phyloP scores from a whole-genome alignment of 2,113 vertebrate species.

The Speoplatyrhinus poulsoni region DNA sequence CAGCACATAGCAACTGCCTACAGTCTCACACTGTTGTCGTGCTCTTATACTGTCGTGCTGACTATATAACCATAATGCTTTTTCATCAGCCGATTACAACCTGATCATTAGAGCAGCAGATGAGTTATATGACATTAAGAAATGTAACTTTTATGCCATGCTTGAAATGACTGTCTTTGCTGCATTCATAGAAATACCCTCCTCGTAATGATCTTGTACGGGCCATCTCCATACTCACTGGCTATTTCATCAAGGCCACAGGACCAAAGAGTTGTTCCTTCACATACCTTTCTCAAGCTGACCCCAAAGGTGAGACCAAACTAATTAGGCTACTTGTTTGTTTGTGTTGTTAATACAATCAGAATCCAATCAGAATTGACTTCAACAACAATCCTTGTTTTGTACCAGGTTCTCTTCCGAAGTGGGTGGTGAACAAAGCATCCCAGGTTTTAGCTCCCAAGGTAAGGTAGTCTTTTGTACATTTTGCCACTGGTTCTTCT shows the following conservation, averaged over 20 bases:
- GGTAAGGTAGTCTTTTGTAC: constrained; percentile 58
- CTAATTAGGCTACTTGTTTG: not conserved
- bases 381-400: not conserved
- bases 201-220: constrained; percentile 74
- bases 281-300: constrained; percentile 81
- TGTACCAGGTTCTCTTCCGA: constrained; percentile 78
- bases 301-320: constrained; percentile 76
- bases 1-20: not conserved
- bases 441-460: constrained; percentile 76
- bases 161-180: constrained; percentile 13
- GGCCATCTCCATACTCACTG: constrained; percentile 78
- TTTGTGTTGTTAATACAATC: not conserved
- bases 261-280: constrained; percentile 79
- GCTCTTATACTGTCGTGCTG: constrained; percentile 3
- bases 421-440: constrained; percentile 81
- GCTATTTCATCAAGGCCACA: constrained; percentile 71
- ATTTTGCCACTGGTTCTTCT: not conserved
- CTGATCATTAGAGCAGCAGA: not conserved
- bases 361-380: not conserved
- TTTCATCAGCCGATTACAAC: not conserved
- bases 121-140: too few relatives aligned
- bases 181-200: constrained; percentile 70
- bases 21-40: not conserved
- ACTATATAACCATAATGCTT: not conserved
- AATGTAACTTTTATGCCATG: too few relatives aligned